A percentile compares a stretch with the other conserved stretches of the same genome.
These are phyloP conservation scores for Drosophila repletoides DNA, from an alignment of 1,140 invertebrate species.

Conservation along the genomic window DNA sequence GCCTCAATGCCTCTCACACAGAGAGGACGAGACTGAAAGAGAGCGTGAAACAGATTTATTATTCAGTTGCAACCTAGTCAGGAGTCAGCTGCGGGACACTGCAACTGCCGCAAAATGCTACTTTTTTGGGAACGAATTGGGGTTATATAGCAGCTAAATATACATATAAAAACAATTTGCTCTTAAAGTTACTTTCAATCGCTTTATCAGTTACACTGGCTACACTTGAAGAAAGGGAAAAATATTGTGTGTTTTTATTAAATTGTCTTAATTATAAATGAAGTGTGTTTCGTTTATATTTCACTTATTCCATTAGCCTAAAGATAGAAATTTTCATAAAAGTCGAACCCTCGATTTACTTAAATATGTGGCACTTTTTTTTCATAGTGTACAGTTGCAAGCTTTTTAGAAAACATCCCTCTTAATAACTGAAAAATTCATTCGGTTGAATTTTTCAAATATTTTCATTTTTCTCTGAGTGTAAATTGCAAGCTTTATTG, in stretches of 20 bases:
- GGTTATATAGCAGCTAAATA: not conserved
- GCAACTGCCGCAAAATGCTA: constrained; percentile 32
- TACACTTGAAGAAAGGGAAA: not conserved
- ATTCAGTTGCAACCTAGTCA: constrained; percentile 37
- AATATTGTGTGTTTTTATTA: not conserved
- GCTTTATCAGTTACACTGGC: not conserved
- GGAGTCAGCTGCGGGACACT: not conserved
- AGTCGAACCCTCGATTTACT: too few species aligned
- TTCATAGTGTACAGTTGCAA: too few species aligned
- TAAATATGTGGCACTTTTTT: too few species aligned
- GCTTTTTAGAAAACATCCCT: too few species aligned
- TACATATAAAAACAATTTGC: constrained; percentile 12
- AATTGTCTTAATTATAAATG: too few species aligned
- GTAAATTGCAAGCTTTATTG: too few species aligned
- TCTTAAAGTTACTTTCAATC: not conserved
- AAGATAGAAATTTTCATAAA: too few species aligned
- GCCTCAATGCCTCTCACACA: constrained; percentile 16
- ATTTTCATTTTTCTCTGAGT: too few species aligned
- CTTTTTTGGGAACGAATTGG: constrained; percentile 22
- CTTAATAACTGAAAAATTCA: too few species aligned
- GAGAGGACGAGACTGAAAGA: not conserved
- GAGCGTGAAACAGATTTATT: constrained; percentile 49
- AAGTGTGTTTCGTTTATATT: too few species aligned
- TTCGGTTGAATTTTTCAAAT: too few species aligned
- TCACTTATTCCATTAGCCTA: too few species aligned